Conservation (phyloP, 1,140 invertebrate species). For the Littorina saxatilis region DNA sequence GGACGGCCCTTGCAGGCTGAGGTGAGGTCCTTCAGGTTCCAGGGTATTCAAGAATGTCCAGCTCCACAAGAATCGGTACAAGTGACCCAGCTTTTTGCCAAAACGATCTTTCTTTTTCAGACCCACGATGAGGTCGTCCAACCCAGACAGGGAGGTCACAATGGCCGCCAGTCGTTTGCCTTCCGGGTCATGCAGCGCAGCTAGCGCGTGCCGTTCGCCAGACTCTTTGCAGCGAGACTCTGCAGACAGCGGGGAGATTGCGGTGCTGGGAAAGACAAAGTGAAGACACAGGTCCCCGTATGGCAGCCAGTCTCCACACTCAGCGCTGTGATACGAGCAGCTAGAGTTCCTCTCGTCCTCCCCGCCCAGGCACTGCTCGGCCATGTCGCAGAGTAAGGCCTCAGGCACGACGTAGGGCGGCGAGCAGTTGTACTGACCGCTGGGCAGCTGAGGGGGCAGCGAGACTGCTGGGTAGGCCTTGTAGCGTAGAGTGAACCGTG, state of each 20-base stretch:
- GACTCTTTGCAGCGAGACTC: background rate
- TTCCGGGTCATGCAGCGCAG: background rate
- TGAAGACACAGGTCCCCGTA: background rate
- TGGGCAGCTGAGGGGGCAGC: background rate
- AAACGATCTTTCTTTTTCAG: background rate
- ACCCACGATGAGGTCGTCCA: background rate
- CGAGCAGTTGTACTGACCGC: slow-evolving; percentile 1
- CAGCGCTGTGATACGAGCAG: background rate
- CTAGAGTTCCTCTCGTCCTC: slow-evolving; percentile 11
- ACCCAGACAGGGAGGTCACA: background rate
- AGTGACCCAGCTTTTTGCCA: background rate
- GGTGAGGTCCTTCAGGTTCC: background rate
- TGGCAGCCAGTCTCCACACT: slow-evolving; percentile 5
- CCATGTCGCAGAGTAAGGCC: background rate
- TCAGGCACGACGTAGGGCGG: background rate
- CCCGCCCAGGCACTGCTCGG: background rate
- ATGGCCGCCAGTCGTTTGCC: background rate
- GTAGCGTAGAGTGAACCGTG: background rate
- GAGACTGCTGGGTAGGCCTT: background rate
- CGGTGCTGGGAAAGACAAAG: background rate
- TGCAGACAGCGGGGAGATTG: background rate
- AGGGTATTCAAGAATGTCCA: background rate
- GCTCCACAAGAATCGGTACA: slow-evolving; percentile 1
- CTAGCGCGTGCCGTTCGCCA: too few species aligned
- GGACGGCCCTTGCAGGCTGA: background rate